A percentile compares a stretch with the other conserved stretches of the same genome.
These are phyloP conservation scores for Lithosia quadra DNA, from an alignment of 2,888 invertebrate genomes.

Conservation along the genomic window DNA sequence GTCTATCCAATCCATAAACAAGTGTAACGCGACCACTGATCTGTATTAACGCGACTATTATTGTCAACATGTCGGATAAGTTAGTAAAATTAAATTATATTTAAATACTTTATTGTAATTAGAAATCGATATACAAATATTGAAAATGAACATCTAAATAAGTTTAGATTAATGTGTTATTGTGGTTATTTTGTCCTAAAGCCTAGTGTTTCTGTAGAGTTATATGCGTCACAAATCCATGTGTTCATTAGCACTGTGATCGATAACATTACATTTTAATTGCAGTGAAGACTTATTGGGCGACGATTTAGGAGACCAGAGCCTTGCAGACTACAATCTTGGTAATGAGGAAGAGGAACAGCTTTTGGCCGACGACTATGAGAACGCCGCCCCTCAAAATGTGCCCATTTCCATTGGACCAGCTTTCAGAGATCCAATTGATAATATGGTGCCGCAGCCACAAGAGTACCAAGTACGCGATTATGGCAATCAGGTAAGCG, in stretches of 20 bases:
- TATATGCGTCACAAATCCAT: slow-evolving; percentile 36
- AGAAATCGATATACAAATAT: neutral
- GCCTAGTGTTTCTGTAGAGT: slow-evolving; percentile 10
- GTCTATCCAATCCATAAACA: slow-evolving; percentile 2
- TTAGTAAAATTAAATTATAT: slow-evolving; percentile 64
- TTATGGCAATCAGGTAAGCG: slow-evolving; percentile 64
- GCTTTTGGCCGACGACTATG: slow-evolving; percentile 81
- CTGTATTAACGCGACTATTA: too few species aligned
- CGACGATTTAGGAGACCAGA: slow-evolving; percentile 83
- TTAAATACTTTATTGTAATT: slow-evolving; percentile 18
- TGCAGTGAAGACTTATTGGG: slow-evolving; percentile 83
- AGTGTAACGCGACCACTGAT: neutral
- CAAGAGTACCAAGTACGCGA: slow-evolving; percentile 69
- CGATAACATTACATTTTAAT: slow-evolving; percentile 53
- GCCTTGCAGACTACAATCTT: slow-evolving; percentile 82
- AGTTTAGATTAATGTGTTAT: neutral
- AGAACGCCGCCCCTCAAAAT: slow-evolving; percentile 73
- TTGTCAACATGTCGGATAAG: slow-evolving; percentile 83
- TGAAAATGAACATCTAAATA: neutral
- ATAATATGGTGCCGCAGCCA: slow-evolving; percentile 62
- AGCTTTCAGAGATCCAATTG: slow-evolving; percentile 59
- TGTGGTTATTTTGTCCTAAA: slow-evolving; percentile 3
- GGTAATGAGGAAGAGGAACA: slow-evolving; percentile 85
- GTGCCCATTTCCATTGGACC: slow-evolving; percentile 70
- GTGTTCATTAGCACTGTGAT: slow-evolving; percentile 42